Percentiles rank a stretch among this genome's conserved stretches.
Conservation (phyloP, 2,113 vertebrate genomes). For the Neotoma lepida region DNA sequence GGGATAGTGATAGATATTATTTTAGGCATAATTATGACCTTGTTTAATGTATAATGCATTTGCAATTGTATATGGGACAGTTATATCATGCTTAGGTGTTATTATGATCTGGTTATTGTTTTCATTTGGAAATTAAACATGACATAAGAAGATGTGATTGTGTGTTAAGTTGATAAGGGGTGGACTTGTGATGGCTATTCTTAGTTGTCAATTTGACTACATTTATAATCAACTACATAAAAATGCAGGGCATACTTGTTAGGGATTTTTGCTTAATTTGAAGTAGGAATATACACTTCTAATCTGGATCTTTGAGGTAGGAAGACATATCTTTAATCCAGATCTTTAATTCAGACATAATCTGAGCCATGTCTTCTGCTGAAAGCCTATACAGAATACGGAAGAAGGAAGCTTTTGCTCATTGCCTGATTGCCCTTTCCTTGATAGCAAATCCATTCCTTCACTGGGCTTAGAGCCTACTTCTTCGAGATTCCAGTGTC, state of each 20-base stretch:
- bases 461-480: not conserved
- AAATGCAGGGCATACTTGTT: not conserved
- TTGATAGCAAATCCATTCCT: not conserved
- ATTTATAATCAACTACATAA: not conserved
- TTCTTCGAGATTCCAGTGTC: not conserved
- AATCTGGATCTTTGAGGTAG: not conserved
- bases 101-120: not conserved
- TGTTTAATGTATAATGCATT: not conserved
- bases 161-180: no score
- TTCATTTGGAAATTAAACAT: no score
- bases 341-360: not conserved
- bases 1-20: no score
- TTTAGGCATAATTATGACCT: no score
- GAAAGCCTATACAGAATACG: not conserved
- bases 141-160: no score
- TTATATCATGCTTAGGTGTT: not conserved
- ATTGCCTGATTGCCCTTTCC: not conserved
- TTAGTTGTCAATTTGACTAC: not conserved
- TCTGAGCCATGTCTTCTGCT: not conserved
- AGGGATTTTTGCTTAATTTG: not conserved
- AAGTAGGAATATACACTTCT: not conserved
- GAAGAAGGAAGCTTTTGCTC: not conserved
- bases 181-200: no score
- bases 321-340: not conserved
- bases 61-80: not conserved